These are phyloP conservation scores for Koerneria pararmatus DNA, from an alignment of 2,888 invertebrate genomes.

Conservation along the genomic window DNA sequence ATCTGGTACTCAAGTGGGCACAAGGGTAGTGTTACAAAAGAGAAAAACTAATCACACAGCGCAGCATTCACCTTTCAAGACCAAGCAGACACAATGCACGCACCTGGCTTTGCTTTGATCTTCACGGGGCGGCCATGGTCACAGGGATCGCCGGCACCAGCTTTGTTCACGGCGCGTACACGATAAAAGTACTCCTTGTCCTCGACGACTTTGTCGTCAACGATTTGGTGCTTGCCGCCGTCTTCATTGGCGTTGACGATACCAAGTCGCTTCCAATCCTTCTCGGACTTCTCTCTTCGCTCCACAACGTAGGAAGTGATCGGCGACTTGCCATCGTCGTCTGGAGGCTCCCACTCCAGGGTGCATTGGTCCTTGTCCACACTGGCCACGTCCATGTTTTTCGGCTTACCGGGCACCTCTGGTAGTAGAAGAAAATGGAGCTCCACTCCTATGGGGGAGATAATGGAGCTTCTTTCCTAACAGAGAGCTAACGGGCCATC, in stretches of 20 bases:
- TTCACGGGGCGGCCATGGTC: conserved; percentile 75
- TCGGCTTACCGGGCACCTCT: conserved; percentile 63
- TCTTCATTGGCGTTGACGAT: conserved; percentile 40
- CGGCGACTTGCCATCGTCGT: conserved; percentile 57
- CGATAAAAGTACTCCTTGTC: conserved; percentile 60
- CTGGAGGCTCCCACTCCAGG: conserved; percentile 58
- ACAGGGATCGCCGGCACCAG: conserved; percentile 80
- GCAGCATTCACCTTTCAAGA: too few relatives aligned
- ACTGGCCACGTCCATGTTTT: conserved; percentile 59
- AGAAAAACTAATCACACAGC: too few relatives aligned
- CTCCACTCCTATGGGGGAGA: too few relatives aligned
- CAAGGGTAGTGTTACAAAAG: too few relatives aligned
- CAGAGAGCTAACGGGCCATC: too few relatives aligned
- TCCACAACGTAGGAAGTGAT: conserved; percentile 58
- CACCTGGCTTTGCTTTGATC: conserved; percentile 54
- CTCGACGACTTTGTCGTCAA: conserved; percentile 60
- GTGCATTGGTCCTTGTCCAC: conserved; percentile 54
- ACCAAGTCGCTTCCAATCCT: conserved; percentile 59
- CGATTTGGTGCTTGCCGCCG: conserved; percentile 38
- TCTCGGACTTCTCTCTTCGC: conserved; percentile 60
- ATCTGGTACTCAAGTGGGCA: too few relatives aligned
- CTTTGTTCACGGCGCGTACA: conserved; percentile 78
- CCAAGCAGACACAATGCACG: too few relatives aligned
- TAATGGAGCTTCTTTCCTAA: too few relatives aligned
- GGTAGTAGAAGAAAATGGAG: conserved; percentile 31